Percentiles rank a stretch among this genome's conserved stretches.
These are phyloP conservation scores for Arctopsyche grandis DNA, from an alignment of 1,140 invertebrate species.

Conservation along the genomic window DNA sequence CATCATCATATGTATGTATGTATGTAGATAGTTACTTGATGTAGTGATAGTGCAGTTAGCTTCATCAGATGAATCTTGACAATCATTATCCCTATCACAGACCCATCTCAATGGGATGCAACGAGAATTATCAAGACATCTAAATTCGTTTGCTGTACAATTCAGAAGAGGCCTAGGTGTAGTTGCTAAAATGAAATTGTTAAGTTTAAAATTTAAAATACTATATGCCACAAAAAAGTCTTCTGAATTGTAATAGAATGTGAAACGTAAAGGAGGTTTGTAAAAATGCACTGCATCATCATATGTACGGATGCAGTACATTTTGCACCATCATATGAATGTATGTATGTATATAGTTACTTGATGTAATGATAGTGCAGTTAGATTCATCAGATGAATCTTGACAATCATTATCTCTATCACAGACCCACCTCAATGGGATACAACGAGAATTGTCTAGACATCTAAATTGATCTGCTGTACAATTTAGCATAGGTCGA, in stretches of 20 bases:
- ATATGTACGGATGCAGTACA: too few relatives aligned
- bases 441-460: neutral
- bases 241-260: too few relatives aligned
- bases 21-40: too few relatives aligned
- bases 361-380: too few relatives aligned
- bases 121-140: neutral
- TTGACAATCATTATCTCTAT: neutral
- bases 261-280: too few relatives aligned
- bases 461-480: neutral
- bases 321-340: too few relatives aligned
- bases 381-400: neutral
- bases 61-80: slow-evolving; percentile 6
- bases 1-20: too few relatives aligned
- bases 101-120: neutral
- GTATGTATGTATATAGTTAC: too few relatives aligned
- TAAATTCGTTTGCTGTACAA: neutral
- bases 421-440: neutral
- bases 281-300: too few relatives aligned
- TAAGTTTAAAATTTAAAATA: neutral
- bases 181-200: neutral
- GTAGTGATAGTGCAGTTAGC: neutral
- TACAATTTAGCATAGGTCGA: neutral
- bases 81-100: neutral
- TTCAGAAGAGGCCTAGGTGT: neutral
- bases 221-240: too few relatives aligned